Evolutionary conservation across 2,888 invertebrate genomes (phyloP), one percentile per base, ranked within the genome.

Genomic region (Zaprionus lineosus): DNA sequence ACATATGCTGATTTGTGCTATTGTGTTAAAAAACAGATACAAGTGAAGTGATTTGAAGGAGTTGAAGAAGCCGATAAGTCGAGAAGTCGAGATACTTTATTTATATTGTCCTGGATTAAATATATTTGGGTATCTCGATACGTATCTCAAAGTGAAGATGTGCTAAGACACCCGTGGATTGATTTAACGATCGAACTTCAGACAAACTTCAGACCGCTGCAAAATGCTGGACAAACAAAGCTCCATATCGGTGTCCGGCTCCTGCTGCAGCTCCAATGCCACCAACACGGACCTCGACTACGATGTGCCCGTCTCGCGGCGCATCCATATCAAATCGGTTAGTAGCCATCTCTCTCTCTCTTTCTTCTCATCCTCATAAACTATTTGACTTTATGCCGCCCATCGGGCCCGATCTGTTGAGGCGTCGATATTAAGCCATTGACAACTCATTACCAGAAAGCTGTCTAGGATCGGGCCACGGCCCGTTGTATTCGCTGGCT

Each of bases 91-190:
- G 86, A 76, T 84, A 86, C 76, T 86, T 82, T 74, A 84, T 74
- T 75, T 87, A 87, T 87, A 86, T 87, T 87, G 87, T 84, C 87
- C 87, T 86, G 87, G 87, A 87, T 87, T 87, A 87, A 87, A 87
- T 87, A 87, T 87, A 84, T 70, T 66, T 86, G 74, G 77, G 72
- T 79, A 81, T 75, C 86, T 87, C 86, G 76, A 67, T 53, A 3
- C 24, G 8, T 8, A 21, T 5, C 21, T 21, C 26, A 11, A 59
- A 29, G 26, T 12, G 50, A 74, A 24, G 47, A 63, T 62, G 53
- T 48, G 58, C 33, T 63, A 28, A 57, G 18, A 16, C 21, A 47
- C 19, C n/a, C 6, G 31, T 15, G n/a, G 21, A 15, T 5, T 16
- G 18, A 18, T 46, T 1, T 11, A 24, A 48, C 7, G 31, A 11